Percentiles rank a stretch among this genome's conserved stretches.
phyloP scores from a whole-genome alignment of 1,140 invertebrate species.

The Pseudomyrmex sp. region DNA sequence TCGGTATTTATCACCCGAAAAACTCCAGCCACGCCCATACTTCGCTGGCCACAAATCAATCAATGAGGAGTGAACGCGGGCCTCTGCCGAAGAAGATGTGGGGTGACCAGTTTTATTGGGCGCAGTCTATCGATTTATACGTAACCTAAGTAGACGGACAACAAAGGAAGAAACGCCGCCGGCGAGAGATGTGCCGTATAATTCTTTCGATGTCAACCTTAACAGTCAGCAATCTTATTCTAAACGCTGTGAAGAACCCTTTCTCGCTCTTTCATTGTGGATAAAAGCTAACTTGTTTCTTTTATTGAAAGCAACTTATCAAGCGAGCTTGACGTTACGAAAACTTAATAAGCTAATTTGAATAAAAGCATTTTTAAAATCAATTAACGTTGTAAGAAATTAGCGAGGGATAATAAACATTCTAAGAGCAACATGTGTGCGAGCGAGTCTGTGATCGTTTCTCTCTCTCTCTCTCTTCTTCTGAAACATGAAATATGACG shows the following conservation, averaged over 20 bases:
- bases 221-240: slow-evolving; percentile 11
- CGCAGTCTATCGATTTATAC: slow-evolving; percentile 43
- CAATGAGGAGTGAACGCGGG: slow-evolving; percentile 49
- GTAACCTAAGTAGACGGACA: slow-evolving; percentile 16
- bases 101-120: slow-evolving; percentile 36
- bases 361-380: not conserved
- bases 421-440: not conserved
- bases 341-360: too few species aligned
- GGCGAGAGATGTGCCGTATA: not conserved
- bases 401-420: not conserved
- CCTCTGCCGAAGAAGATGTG: slow-evolving; percentile 28
- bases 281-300: not conserved
- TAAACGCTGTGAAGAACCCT: not conserved
- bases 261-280: not conserved
- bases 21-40: slow-evolving; percentile 66
- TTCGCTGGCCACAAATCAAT: slow-evolving; percentile 76
- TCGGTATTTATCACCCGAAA: slow-evolving; percentile 69
- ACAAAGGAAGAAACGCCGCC: slow-evolving; percentile 6
- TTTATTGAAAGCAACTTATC: not conserved
- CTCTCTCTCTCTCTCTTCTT: too few species aligned
- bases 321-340: not conserved
- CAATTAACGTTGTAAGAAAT: slow-evolving; percentile 15
- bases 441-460: not conserved
- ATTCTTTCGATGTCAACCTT: slow-evolving; percentile 10
- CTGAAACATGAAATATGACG: slow-evolving; percentile 19